Evolutionary conservation across 2,888 invertebrate genomes (phyloP), one percentile per base, ranked within the genome.

Genomic region (Drosophila pseudotakahashii): DNA sequence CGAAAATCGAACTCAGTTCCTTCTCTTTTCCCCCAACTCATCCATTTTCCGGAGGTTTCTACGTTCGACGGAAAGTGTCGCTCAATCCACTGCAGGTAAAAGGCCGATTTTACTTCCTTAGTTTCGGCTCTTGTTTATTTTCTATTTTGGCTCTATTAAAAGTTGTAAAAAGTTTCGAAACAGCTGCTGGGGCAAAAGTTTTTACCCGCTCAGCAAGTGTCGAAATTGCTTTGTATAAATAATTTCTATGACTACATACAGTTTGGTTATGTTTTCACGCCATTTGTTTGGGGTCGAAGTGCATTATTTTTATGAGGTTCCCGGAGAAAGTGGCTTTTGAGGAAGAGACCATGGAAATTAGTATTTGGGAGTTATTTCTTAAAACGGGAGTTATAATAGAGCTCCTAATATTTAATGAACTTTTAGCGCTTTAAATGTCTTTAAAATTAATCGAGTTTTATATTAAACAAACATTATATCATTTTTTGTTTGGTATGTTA

Each of bases 251-350:
- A 36, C 36, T 16, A 2, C 13, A 16, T 16, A 3, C 55, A 14
- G 34, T 42, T 42, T 2, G 50, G 13, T 19, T 59, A 45, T 34
- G 23, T 36, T 44, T 45, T 19, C n/a, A n/a, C 32, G 19, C 30
- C 13, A 13, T 30, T 36, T 41, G 30, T 16, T 16, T 23, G 23
- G 58, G 51, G 23, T 39, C 37, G 45, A 6, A 64, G 45, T 64
- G 45, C 67, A 64, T 64, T 66, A 52, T 16, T 52, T 64, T 64
- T 52, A 66, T 64, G 66, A 66, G 32, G 39, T 66, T 44, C n/a
- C 11, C 3, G 2, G 19, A n/a, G 45, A 52, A 45, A 34, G 39
- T 45, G 11, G n/a, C 23, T 61, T 58, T 13, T 14, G n/a, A n/a
- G 41, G 5, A 9, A 16, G 5, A 16, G 41, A 1, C 16, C 16